Conservation (phyloP, 2,113 vertebrate species). For the Colaptes auratus region DNA sequence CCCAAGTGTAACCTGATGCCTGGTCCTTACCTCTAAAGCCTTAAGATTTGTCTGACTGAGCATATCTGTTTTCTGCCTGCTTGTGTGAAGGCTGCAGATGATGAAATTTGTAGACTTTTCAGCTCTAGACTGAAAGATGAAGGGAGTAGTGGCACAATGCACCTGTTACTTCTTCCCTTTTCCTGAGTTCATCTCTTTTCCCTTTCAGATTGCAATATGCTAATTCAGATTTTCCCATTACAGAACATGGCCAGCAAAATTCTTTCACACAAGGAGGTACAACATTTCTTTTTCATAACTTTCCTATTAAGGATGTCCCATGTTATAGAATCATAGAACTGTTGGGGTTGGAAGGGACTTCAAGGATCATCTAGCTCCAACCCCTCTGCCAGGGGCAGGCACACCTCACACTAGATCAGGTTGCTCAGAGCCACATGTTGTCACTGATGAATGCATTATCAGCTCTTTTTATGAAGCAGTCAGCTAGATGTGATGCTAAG, state of each 20-base stretch:
- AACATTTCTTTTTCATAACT: background rate
- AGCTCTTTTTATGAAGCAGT: background rate
- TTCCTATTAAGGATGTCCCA: background rate
- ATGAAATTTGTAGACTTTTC: background rate
- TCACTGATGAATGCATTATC: background rate
- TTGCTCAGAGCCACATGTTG: background rate
- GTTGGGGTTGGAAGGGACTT: too few relatives aligned
- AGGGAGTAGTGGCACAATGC: background rate
- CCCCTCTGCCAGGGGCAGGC: too few relatives aligned
- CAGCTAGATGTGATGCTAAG: background rate
- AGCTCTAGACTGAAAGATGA: background rate
- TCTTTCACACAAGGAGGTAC: background rate
- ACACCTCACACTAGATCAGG: too few relatives aligned
- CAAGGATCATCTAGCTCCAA: too few relatives aligned
- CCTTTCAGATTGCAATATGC: background rate
- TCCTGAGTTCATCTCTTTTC: background rate
- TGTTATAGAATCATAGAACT: background rate
- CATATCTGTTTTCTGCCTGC: constrained; percentile 23
- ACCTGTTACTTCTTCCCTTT: background rate
- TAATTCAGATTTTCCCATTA: background rate
- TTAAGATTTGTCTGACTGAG: background rate
- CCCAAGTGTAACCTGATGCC: background rate
- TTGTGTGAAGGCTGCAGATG: background rate
- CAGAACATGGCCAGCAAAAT: background rate
- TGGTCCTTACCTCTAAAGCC: constrained; percentile 18